Evolutionary conservation across 2,113 vertebrate genomes (phyloP).

Genomic region (Gasterosteus nipponicus): DNA sequence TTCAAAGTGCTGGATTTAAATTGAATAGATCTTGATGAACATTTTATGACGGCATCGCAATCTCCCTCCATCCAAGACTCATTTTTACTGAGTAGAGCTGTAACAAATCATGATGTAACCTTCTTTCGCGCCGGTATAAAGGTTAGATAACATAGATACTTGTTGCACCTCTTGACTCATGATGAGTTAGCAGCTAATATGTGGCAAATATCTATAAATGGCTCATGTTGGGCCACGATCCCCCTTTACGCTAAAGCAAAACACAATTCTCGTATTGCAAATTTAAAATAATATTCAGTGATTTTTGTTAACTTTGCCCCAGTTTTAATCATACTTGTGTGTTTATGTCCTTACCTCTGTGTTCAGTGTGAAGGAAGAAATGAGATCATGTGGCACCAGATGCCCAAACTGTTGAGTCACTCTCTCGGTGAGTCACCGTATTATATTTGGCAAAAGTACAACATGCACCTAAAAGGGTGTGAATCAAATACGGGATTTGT

Average conservation of each 20-base stretch:
- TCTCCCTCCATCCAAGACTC: neutral
- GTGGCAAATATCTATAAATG: neutral
- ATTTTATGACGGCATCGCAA: neutral
- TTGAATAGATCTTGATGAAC: neutral
- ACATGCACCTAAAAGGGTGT: neutral
- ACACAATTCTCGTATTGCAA: neutral
- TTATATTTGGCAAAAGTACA: constrained; percentile 13
- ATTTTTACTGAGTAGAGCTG: neutral
- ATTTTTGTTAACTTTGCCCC: neutral
- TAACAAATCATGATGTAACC: neutral
- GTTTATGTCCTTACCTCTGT: neutral
- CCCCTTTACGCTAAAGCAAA: neutral
- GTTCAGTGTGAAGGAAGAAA: neutral
- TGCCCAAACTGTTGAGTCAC: neutral
- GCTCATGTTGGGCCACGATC: neutral
- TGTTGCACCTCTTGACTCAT: neutral
- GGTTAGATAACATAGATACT: neutral
- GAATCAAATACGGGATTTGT: neutral
- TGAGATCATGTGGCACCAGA: neutral
- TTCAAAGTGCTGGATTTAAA: neutral
- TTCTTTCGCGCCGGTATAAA: neutral
- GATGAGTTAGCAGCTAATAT: neutral
- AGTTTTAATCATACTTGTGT: neutral
- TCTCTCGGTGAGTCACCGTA: neutral
- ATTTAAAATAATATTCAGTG: neutral